These are phyloP conservation scores for Harpagifer antarcticus DNA, from an alignment of 2,797 vertebrate species.

Conservation along the genomic window DNA sequence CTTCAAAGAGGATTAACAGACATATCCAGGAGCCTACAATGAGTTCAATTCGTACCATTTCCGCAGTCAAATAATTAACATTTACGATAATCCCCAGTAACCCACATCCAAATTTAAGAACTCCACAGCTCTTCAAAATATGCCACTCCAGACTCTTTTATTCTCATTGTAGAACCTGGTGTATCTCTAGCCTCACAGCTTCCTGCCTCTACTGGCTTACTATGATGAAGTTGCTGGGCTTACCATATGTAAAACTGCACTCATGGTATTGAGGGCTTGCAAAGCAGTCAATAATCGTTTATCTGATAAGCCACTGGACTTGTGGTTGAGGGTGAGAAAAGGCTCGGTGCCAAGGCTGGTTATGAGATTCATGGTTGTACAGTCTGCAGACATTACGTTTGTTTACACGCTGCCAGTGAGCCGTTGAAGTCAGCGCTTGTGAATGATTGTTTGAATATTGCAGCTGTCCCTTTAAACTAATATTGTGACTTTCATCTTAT, in stretches of 20 bases:
- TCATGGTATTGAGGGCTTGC: conserved; percentile 72
- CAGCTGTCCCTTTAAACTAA: conserved; percentile 69
- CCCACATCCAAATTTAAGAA: conserved; percentile 33
- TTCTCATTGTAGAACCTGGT: conserved; percentile 35
- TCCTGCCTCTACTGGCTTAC: conserved; percentile 62
- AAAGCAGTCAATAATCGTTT: conserved; percentile 78
- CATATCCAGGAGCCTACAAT: conserved; percentile 19
- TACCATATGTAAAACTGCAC: conserved; percentile 75
- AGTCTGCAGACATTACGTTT: conserved; percentile 65
- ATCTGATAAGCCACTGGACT: conserved; percentile 76
- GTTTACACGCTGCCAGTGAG: conserved; percentile 65
- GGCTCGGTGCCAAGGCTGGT: conserved; percentile 54
- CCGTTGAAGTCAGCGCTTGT: conserved; percentile 43
- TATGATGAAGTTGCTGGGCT: conserved; percentile 68
- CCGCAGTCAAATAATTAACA: conserved; percentile 37
- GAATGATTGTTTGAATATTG: conserved; percentile 71
- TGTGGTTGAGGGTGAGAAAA: conserved; percentile 59
- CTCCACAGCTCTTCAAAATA: conserved; percentile 20
- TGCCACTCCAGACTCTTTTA: conserved; percentile 21
- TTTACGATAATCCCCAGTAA: conserved; percentile 36
- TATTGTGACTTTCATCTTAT: conserved; percentile 51
- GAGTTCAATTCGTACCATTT: conserved; percentile 16
- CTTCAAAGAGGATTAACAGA: conserved; percentile 29
- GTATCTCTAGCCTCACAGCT: conserved; percentile 24
- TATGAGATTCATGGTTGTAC: conserved; percentile 72